Base-by-base conservation (phyloP, 2,113 vertebrate species). In the Gavia stellata region DNA sequence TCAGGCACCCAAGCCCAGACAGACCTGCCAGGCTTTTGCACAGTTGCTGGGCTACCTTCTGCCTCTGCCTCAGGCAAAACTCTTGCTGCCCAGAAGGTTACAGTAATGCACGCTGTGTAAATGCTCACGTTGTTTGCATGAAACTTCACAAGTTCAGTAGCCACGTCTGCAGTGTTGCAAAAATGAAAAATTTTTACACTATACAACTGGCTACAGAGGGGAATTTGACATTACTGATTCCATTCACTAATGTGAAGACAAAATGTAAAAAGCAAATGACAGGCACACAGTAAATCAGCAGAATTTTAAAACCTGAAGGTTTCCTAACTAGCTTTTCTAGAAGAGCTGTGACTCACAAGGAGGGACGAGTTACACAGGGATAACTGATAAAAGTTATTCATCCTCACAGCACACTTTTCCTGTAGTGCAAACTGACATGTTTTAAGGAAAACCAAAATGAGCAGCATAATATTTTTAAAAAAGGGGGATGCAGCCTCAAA, bases 81-180 rank as follows among this genome's bases (percentile, higher is more conserved):
- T 18, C 44, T 38, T 38, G 58, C 78, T 91, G 73, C 50, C 40
- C 55, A 49, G 25, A 29, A 44, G 14, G 73, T 12, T 31, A 21
- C 10, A 52, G 40, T 21, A 56, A 61, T 3, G 17, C 42, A 28
- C 52, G 4, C 26, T 49, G 24, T 36, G 53, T 34, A 81, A 68
- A 77, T 3, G 34, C 55, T 24, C 23, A 31, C 0, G 0, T 1
- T 53, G 36, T 25, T 58, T 18, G 24, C 14, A 12, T 14, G 50
- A 71, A 70, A 66, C 45, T 44, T 17, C 31, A 15, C 36, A n/a
- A 81, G 15, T 56, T 90, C 61, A 31, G 62, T 49, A 92, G 38
- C 14, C 56, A 24, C 0, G 0, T 26, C n/a, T 34, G 24, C 24
- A 58, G 50, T 4, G 8, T 16, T 53, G 68, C 50, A 90, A 50